Evolutionary conservation across 2,113 vertebrate genomes (phyloP), one percentile per base, ranked within the genome.

Genomic region (Hippocampus guttulatus): DNA sequence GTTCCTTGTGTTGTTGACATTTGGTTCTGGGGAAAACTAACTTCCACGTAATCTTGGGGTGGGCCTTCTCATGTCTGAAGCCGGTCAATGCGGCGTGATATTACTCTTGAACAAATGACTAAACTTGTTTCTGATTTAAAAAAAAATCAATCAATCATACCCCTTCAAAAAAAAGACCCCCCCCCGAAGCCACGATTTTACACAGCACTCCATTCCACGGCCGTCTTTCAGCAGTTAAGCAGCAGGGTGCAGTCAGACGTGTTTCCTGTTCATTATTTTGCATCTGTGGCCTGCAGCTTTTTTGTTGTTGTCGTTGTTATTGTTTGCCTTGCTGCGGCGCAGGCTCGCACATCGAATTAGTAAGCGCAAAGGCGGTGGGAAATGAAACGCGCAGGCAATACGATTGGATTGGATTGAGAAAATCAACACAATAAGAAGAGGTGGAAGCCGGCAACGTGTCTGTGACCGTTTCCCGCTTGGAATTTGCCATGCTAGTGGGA

Each of bases 1-100:
- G 68, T 79, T 67, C 76, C 70, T 74, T 68, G 74, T 70, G 75
- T 78, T 85, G 78, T 84, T 87, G 85, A 85, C 83, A 85, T 88
- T 84, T 85, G 71, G 49, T 77, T 73, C 45, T 8, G 43, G 67
- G 77, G 76, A 41, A 85, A 75, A 85, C 80, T 74, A 78, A 81
- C n/a, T 81, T 75, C 64, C 61, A 54, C 75, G 79, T 85, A 69
- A 85, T 85, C 73, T 77, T 55, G 3, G 27, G 67, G 79, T 79
- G 77, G 73, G 79, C 76, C 45, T 77, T 73, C 71, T 79, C 75
- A 78, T 60, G 74, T 82, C 51, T 69, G 60, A 75, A 55, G 71
- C 55, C 63, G 49, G 67, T 70, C 72, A 67, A 69, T 73, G 75
- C 67, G 63, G 68, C 12, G 27, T 25, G n/a, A 23, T 23, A 14